A percentile compares a stretch with the other conserved stretches of the same genome.
These are phyloP conservation scores for Nebria ingens DNA, from an alignment of 1,140 invertebrate species.

Conservation along the genomic window DNA sequence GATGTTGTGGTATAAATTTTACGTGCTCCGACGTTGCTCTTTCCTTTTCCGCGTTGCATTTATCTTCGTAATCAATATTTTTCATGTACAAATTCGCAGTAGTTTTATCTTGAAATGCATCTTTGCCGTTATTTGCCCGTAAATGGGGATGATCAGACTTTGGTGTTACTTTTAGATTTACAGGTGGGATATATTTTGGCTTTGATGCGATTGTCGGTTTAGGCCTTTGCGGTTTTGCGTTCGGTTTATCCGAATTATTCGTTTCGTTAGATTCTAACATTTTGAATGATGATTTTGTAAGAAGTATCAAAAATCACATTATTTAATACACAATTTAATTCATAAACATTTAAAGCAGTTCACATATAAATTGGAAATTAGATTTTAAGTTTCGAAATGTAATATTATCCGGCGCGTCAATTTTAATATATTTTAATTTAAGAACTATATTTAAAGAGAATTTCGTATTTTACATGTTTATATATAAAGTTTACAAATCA, in stretches of 20 bases:
- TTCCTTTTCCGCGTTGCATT: background rate
- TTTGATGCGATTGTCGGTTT: conserved; percentile 32
- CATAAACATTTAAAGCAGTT: background rate
- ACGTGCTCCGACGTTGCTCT: background rate
- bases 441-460: too few relatives aligned
- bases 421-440: too few relatives aligned
- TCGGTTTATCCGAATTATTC: background rate
- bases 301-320: background rate
- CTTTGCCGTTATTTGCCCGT: conserved; percentile 2
- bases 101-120: background rate
- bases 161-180: conserved; percentile 21
- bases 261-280: conserved; percentile 11
- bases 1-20: conserved; percentile 5
- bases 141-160: conserved; percentile 3
- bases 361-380: too few relatives aligned
- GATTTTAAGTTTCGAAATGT: too few relatives aligned
- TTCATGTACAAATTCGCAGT: background rate
- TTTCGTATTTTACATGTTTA: too few relatives aligned
- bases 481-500: too few relatives aligned
- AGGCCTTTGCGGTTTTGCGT: conserved; percentile 15
- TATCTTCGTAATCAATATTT: background rate
- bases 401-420: too few relatives aligned
- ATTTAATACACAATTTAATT: too few relatives aligned
- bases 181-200: conserved; percentile 31
- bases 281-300: background rate